Base-by-base conservation (phyloP, 2,888 invertebrate genomes). In the Hyppa rectilinea region DNA sequence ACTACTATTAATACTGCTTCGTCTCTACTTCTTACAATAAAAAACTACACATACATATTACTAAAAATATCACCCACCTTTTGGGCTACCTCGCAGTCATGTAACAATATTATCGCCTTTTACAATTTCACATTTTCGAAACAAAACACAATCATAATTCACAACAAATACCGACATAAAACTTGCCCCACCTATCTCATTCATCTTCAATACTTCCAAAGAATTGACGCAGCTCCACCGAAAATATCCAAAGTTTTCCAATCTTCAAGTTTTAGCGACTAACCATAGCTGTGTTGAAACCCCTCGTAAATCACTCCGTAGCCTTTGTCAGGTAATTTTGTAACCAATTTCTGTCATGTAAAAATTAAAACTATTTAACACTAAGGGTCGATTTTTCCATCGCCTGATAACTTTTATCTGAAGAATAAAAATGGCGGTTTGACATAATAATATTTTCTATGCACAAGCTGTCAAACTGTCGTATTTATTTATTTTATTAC, bases 241-340 rank as follows among this genome's bases (percentile, higher is more conserved):
- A 81, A 81, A 69, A 72, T 73, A 73, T 14, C 47, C 2, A 55
- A 80, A 80, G 55, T 80, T 80, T 80, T 78, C 82, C 82, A 81
- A 80, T 80, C 55, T 78, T 31, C 66, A 74, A 78, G 74, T 80
- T 80, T 70, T 36, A 61, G 40, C 58, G 50, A 62, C 50, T 40
- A 45, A 66, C 53, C 69, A 53, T 58, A 59, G 67, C 78, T 77
- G 40, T 40, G 52, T 36, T 29, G 49, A 70, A 50, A 77, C 17
- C 70, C 29, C 55, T 64, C 59, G 74, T 80, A 74, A 80, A 80
- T 80, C 82, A 73, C 34, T 31, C 6, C 17, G 47, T 2, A 40
- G 45, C 49, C 29, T 73, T 73, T 65, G 73, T 78, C 78, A 64
- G 62, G 62, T 81, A 62, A 72, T 72, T 63, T 62, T 40, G 45